Percentiles rank a stretch among this genome's conserved stretches.
Conservation (phyloP, 2,113 vertebrate species). For the Erythrocercus mccallii region DNA sequence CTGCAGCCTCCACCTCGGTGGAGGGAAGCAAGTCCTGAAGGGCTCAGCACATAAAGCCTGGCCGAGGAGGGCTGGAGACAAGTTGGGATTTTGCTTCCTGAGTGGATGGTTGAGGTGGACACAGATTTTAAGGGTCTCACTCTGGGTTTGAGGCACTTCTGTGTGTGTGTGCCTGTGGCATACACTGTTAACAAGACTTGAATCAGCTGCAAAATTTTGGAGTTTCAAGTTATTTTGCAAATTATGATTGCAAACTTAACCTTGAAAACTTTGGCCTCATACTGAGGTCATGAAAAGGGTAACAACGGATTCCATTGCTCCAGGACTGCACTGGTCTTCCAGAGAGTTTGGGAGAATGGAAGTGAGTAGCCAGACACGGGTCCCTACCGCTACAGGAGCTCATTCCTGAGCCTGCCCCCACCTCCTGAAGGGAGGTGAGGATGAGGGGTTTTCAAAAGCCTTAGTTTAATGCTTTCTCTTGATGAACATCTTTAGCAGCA, state of each 20-base stretch:
- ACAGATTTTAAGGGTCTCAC: neutral
- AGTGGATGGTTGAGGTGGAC: neutral
- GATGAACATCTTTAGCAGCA: neutral
- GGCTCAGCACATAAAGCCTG: neutral
- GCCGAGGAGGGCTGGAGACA: neutral
- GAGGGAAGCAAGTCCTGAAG: neutral
- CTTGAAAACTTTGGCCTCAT: neutral
- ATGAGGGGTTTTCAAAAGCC: neutral
- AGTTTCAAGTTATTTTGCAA: neutral
- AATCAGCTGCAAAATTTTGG: neutral
- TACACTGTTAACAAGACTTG: neutral
- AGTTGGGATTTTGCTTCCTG: neutral
- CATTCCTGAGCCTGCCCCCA: neutral
- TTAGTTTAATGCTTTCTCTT: neutral
- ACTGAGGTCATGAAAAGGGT: neutral
- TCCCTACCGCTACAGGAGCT: neutral
- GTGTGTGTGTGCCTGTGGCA: neutral
- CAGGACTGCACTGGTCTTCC: neutral
- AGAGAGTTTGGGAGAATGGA: neutral
- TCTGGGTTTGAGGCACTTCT: neutral
- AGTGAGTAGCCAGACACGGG: neutral
- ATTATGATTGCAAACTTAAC: neutral
- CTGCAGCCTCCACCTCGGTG: rapidly evolving
- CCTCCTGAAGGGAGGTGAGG: neutral
- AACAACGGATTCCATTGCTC: rapidly evolving